Evolutionary conservation across 2,113 vertebrate genomes (phyloP).

Genomic region (Passer domesticus): DNA sequence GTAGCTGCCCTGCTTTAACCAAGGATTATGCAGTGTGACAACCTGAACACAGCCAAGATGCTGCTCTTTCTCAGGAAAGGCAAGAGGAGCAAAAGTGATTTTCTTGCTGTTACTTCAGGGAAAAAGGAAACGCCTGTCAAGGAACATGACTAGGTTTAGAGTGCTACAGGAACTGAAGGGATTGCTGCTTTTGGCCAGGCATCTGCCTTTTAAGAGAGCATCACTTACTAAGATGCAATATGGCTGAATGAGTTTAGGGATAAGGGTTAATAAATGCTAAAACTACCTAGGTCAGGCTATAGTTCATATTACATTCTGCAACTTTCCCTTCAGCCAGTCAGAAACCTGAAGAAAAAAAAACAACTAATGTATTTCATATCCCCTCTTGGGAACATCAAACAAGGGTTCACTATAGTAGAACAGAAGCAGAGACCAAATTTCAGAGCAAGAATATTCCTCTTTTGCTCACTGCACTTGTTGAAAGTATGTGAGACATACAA

Average conservation of each 20-base stretch:
- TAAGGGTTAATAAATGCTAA: not conserved
- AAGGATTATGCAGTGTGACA: not conserved
- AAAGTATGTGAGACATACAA: not conserved
- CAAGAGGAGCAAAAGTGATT: not conserved
- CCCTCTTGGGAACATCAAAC: not conserved
- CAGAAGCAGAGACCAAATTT: not conserved
- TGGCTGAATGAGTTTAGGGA: not conserved
- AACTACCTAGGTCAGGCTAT: not conserved
- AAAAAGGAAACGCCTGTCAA: not conserved
- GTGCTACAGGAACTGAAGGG: not conserved
- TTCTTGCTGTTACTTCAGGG: not conserved
- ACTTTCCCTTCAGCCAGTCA: not conserved
- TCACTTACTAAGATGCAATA: not conserved
- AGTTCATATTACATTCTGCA: not conserved
- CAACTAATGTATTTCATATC: not conserved
- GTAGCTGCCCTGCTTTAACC: not conserved
- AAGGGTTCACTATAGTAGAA: not conserved
- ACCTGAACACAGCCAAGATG: not conserved
- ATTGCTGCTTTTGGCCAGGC: not conserved
- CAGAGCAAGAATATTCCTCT: not conserved
- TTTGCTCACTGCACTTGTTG: not conserved
- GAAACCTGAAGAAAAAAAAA: not conserved
- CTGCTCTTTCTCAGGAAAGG: not conserved
- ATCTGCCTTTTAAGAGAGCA: not conserved
- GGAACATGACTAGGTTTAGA: not conserved